phyloP scores from a whole-genome alignment of 1,140 invertebrate genomes.

The Lysiphlebus fabarum region DNA sequence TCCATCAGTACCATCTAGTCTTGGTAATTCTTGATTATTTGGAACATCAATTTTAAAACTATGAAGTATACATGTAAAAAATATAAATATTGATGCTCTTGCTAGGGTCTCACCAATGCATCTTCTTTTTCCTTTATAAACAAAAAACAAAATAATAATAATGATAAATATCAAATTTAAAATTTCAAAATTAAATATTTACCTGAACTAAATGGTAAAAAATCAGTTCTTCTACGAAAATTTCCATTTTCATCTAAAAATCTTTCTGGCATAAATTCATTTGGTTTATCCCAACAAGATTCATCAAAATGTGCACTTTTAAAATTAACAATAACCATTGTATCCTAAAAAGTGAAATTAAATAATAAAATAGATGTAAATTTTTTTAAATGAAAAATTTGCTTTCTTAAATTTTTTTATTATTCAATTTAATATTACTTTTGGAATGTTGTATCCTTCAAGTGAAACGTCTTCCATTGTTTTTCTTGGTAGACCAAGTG shows the following conservation, averaged over 20 bases:
- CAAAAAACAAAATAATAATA: conserved; percentile 19
- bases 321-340: conserved; percentile 65
- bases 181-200: conserved; percentile 25
- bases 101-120: conserved; percentile 65
- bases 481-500: conserved; percentile 63
- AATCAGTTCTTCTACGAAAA: conserved; percentile 57
- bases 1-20: conserved; percentile 50
- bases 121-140: conserved; percentile 58
- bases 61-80: conserved; percentile 56
- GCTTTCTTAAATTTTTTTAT: conserved; percentile 10
- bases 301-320: conserved; percentile 68
- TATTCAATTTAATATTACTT: conserved; percentile 49
- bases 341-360: conserved; percentile 55
- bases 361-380: conserved; percentile 3
- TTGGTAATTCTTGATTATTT: conserved; percentile 38
- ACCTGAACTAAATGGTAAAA: conserved; percentile 73
- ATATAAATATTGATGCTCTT: conserved; percentile 57
- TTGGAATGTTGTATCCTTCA: conserved; percentile 63
- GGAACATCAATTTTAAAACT: conserved; percentile 52
- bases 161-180: background rate
- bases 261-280: conserved; percentile 68
- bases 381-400: conserved; percentile 10
- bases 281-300: conserved; percentile 66
- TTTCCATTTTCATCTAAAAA: conserved; percentile 66
- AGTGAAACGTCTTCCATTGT: conserved; percentile 57